A percentile compares a stretch with the other conserved stretches of the same genome.
Evolutionary conservation across 2,888 invertebrate species (phyloP).

Genomic region (Chymomyza amoena): DNA sequence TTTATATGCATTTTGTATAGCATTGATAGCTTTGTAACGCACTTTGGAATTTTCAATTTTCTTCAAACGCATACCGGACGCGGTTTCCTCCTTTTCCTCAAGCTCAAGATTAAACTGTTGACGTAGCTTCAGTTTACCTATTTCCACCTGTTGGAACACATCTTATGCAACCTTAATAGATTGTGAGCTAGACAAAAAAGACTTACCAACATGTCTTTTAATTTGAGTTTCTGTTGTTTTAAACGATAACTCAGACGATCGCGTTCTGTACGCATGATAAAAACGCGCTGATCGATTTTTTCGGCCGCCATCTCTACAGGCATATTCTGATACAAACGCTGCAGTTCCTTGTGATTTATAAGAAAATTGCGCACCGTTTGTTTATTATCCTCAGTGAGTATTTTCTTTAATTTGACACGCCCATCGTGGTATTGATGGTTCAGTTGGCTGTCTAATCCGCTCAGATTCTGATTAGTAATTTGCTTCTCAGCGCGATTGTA

Average conservation of each 20-base stretch:
- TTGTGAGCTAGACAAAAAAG: too few relatives aligned
- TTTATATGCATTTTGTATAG: constrained; percentile 74
- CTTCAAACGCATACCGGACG: constrained; percentile 65
- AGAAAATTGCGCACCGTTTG: constrained; percentile 72
- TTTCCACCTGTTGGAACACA: constrained; percentile 63
- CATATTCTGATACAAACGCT: constrained; percentile 68
- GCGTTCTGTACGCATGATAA: constrained; percentile 75
- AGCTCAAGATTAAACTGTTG: constrained; percentile 72
- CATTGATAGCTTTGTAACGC: constrained; percentile 74
- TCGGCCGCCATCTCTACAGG: constrained; percentile 58
- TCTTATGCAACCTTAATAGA: too few relatives aligned
- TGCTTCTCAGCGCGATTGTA: constrained; percentile 65
- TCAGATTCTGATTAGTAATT: constrained; percentile 62
- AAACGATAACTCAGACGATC: constrained; percentile 72
- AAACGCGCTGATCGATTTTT: constrained; percentile 77
- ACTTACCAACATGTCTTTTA: constrained; percentile 65
- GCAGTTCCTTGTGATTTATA: constrained; percentile 75
- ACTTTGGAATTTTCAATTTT: constrained; percentile 76
- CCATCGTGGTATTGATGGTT: constrained; percentile 74
- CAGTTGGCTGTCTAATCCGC: constrained; percentile 44
- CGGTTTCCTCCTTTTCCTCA: constrained; percentile 42
- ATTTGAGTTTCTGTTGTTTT: constrained; percentile 58
- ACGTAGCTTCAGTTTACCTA: constrained; percentile 70
- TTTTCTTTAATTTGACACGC: constrained; percentile 69
- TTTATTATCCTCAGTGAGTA: constrained; percentile 63